phyloP scores from a whole-genome alignment of 2,797 vertebrate genomes.

The Eulemur coronatus region DNA sequence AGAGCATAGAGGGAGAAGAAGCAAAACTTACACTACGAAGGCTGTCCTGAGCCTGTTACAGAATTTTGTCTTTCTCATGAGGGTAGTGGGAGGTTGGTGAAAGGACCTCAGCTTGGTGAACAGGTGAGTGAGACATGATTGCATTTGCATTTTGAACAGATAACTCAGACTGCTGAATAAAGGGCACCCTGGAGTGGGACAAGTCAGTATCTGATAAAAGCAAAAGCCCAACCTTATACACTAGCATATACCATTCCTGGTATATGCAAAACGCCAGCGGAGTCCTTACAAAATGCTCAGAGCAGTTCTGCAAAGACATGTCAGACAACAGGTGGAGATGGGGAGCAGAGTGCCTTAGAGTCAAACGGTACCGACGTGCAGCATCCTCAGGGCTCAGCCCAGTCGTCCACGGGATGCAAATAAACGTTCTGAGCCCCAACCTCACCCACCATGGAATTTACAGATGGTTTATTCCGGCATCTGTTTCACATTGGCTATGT shows the following conservation, averaged over 20 bases:
- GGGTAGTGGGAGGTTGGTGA: background rate
- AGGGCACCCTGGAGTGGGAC: background rate
- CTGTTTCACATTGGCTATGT: constrained; percentile 45
- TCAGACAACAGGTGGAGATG: background rate
- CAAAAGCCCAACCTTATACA: background rate
- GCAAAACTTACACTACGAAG: background rate
- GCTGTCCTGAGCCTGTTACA: background rate
- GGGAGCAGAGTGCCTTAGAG: background rate
- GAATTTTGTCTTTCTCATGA: background rate
- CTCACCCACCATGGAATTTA: constrained; percentile 51
- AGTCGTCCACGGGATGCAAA: background rate
- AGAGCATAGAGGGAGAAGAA: background rate
- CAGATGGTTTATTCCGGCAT: constrained; percentile 67
- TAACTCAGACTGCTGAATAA: background rate
- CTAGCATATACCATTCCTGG: background rate
- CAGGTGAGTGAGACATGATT: background rate
- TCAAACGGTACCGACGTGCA: accelerated
- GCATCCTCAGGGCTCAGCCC: background rate
- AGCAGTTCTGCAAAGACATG: background rate
- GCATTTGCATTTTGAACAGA: background rate
- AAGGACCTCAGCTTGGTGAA: background rate
- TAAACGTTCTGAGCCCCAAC: background rate
- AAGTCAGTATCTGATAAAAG: background rate
- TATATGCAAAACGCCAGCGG: background rate
- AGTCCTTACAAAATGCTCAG: background rate